phyloP scores from a whole-genome alignment of 2,888 invertebrate genomes.

The Melinopterus prodromus region DNA sequence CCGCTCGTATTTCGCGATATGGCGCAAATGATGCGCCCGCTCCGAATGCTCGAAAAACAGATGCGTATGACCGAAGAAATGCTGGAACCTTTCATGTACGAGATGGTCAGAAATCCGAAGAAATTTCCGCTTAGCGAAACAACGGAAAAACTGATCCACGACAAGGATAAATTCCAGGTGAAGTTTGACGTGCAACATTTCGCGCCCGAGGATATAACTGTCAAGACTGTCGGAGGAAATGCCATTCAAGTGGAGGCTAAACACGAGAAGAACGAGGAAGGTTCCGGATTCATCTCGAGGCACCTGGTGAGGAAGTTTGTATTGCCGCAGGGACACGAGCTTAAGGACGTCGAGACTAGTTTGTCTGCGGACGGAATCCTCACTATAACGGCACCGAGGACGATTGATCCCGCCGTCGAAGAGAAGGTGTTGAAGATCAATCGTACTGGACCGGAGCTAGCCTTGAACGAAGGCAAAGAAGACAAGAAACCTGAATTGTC shows the following conservation, averaged over 20 bases:
- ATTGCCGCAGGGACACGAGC: conserved; percentile 79
- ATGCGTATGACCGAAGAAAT: conserved; percentile 37
- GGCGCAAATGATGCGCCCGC: conserved; percentile 35
- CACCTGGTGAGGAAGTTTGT: conserved; percentile 80
- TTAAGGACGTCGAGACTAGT: conserved; percentile 75
- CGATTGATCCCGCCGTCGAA: conserved; percentile 48
- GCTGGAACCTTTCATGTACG: conserved; percentile 29
- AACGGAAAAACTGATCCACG: conserved; percentile 32
- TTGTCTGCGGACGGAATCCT: conserved; percentile 81
- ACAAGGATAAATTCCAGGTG: conserved; percentile 38
- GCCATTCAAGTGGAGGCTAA: conserved; percentile 41
- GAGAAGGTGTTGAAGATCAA: conserved; percentile 61
- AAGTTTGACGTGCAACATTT: conserved; percentile 41
- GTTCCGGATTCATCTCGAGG: conserved; percentile 68
- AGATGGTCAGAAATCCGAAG: conserved; percentile 8
- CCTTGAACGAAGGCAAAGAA: conserved; percentile 28
- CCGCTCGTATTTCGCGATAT: conserved; percentile 37
- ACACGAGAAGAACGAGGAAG: conserved; percentile 40
- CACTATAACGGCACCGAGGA: conserved; percentile 71
- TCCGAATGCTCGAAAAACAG: conserved; percentile 38
- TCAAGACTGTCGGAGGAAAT: conserved; percentile 40
- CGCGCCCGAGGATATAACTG: conserved; percentile 40
- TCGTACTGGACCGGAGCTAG: conserved; percentile 51
- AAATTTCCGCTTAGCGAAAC: conserved; percentile 25
- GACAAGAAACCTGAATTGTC: neutral